Evolutionary conservation across 2,113 vertebrate species (phyloP), one percentile per base, ranked within the genome.

Genomic region (Mionectes macconnelli): DNA sequence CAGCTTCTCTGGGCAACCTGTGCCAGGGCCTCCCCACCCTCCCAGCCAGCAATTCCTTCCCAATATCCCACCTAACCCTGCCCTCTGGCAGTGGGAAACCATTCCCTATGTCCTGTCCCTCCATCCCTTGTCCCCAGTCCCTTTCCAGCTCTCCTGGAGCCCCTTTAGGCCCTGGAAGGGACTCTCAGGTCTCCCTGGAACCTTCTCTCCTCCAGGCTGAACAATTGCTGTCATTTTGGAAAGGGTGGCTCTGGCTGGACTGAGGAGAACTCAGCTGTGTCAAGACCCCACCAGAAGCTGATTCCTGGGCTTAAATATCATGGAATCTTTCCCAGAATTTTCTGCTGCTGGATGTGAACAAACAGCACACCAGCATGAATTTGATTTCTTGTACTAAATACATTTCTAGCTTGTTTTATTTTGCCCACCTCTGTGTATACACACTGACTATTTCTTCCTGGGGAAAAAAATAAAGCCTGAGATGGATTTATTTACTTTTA

Each of bases 101-200:
- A n/a, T n/a, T n/a, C n/a, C n/a, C n/a, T n/a, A n/a, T n/a, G n/a
- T n/a, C n/a, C n/a, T n/a, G n/a, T n/a, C n/a, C n/a, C n/a, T n/a
- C n/a, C n/a, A n/a, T n/a, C n/a, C n/a, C n/a, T n/a, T n/a, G n/a
- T n/a, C n/a, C n/a, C n/a, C n/a, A n/a, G n/a, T n/a, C n/a, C n/a
- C n/a, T n/a, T n/a, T n/a, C n/a, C n/a, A n/a, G n/a, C n/a, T n/a
- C n/a, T n/a, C n/a, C n/a, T n/a, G n/a, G n/a, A n/a, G n/a, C n/a
- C n/a, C n/a, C n/a, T n/a, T n/a, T n/a, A n/a, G n/a, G n/a, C n/a
- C n/a, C n/a, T n/a, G n/a, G n/a, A n/a, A n/a, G n/a, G n/a, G n/a
- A n/a, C n/a, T n/a, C n/a, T n/a, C 6, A 74, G 69, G 0, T 60
- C 3, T 60, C 4, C 35, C 27, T 2, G 1, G 27, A 44, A 0